Conservation (phyloP, 2,113 vertebrate genomes). For the Barnardius zonarius region DNA sequence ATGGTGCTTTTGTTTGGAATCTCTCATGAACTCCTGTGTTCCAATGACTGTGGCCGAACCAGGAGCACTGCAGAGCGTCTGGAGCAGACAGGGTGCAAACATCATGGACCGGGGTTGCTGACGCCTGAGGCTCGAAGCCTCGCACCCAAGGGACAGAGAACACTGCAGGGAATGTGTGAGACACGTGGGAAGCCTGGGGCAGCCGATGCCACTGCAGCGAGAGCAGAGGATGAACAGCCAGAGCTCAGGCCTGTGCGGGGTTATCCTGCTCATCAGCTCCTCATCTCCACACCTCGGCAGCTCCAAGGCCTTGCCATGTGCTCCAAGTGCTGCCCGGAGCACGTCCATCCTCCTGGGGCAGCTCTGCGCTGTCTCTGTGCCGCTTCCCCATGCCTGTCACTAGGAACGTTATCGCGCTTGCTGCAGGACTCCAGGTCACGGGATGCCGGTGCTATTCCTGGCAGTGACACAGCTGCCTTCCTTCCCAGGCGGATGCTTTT, state of each 20-base stretch:
- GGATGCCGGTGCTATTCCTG: slow-evolving; percentile 18
- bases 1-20: slow-evolving; percentile 41
- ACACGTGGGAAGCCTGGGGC: accelerated
- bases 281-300: not conserved
- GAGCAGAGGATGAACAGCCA: not conserved
- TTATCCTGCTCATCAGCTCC: not conserved
- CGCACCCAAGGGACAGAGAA: not conserved
- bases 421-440: not conserved
- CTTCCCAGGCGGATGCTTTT: not conserved
- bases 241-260: not conserved
- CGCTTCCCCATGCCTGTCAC: not conserved
- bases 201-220: not conserved
- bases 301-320: accelerated
- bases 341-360: accelerated
- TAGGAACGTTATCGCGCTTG: not conserved
- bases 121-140: not conserved
- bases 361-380: accelerated
- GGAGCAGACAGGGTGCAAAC: not conserved
- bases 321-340: accelerated
- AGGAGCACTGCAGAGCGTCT: not conserved
- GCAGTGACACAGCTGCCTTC: not conserved
- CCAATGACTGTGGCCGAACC: not conserved
- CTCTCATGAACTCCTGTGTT: not conserved
- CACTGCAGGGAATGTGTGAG: not conserved
- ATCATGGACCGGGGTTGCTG: not conserved